A percentile compares a stretch with the other conserved stretches of the same genome.
phyloP scores from a whole-genome alignment of 2,888 invertebrate genomes.

The Chrysopilus asiliformis region DNA sequence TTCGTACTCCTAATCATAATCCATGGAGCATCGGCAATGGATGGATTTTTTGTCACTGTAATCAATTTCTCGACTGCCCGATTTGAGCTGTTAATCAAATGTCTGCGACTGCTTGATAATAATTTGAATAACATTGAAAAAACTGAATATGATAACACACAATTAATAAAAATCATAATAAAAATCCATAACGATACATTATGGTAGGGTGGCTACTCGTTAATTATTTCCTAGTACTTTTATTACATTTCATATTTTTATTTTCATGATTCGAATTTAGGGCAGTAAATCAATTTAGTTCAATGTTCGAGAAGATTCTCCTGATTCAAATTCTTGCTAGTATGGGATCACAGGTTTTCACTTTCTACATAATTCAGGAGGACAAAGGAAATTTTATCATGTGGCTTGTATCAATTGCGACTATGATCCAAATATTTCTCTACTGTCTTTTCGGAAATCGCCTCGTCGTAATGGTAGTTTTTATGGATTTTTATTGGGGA shows the following conservation, averaged over 20 bases:
- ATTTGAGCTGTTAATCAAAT: not conserved
- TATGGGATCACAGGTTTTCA: conserved; percentile 1
- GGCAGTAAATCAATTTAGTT: not conserved
- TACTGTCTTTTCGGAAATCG: conserved; percentile 1
- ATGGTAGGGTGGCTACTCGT: not conserved
- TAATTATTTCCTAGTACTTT: no score
- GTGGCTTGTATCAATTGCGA: not conserved
- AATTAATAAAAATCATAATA: not conserved
- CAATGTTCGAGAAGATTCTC: not conserved
- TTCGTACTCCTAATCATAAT: not conserved
- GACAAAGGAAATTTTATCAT: not conserved
- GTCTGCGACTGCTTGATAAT: not conserved
- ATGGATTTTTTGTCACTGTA: not conserved
- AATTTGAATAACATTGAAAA: not conserved
- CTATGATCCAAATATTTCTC: conserved; percentile 1
- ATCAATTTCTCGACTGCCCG: conserved; percentile 1
- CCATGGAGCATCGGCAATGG: conserved; percentile 1
- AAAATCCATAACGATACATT: conserved; percentile 1
- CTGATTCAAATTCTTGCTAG: not conserved
- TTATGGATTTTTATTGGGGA: no score
- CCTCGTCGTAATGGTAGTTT: not conserved
- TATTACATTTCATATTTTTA: conserved; percentile 1
- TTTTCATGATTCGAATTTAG: not conserved
- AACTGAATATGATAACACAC: no score
- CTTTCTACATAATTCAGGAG: conserved; percentile 1